A percentile compares a stretch with the other conserved stretches of the same genome.
phyloP scores from a whole-genome alignment of 2,888 invertebrate genomes.

The Lysandra bellargus region DNA sequence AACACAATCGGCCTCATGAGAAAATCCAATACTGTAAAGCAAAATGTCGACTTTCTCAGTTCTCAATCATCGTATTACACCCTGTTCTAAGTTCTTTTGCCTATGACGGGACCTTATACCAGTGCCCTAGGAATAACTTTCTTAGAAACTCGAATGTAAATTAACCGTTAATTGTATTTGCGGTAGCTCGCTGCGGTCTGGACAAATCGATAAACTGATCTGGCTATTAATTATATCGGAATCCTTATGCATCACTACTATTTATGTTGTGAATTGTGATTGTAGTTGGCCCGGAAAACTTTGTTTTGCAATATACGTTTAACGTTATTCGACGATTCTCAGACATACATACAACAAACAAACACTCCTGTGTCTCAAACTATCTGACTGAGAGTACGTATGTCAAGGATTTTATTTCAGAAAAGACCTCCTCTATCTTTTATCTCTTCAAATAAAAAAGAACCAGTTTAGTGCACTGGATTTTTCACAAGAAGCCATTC shows the following conservation, averaged over 20 bases:
- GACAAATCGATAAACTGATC: conserved; percentile 15
- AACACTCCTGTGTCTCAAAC: not conserved
- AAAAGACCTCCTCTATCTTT: no score
- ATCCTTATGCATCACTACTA: not conserved
- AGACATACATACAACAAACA: no score
- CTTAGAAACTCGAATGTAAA: not conserved
- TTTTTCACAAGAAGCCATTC: no score
- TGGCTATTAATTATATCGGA: not conserved
- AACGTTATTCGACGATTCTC: no score
- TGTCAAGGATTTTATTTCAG: not conserved
- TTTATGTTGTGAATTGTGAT: not conserved
- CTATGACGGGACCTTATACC: not conserved
- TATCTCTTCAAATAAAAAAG: no score
- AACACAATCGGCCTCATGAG: not conserved
- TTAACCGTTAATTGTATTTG: not conserved
- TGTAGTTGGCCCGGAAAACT: not conserved
- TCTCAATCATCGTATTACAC: not conserved
- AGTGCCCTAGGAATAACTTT: not conserved
- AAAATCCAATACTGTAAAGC: not conserved
- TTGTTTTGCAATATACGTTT: no score
- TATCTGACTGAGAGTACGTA: not conserved
- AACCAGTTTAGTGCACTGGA: no score
- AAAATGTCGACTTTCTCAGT: not conserved
- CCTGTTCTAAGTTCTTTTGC: not conserved
- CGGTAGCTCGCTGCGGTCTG: conserved; percentile 6